Base-by-base conservation (phyloP, 2,797 vertebrate species). In the Phataginus tetradactyla region DNA sequence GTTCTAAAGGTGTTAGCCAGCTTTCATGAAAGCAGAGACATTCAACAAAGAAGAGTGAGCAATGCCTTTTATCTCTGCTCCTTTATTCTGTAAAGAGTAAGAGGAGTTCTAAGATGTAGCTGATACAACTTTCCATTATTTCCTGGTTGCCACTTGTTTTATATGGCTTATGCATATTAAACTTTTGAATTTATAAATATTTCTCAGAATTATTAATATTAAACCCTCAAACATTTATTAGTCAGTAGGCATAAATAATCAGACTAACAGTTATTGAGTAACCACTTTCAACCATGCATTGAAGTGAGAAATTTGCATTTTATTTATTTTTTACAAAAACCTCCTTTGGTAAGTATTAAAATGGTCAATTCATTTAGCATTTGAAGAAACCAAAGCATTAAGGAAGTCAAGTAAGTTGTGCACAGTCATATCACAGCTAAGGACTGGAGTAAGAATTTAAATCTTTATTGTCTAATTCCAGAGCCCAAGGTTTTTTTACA, bases 1-100 rank as follows among this genome's bases (percentile, higher is more conserved):
- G 94, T 92, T 91, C 97, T 96, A 89, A 96, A 95, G 91, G 95
- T 94, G n/a, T 68, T 95, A 87, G 18, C 57, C 45, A 94, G 59
- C 49, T 91, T 96, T 97, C 96, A 96, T 97, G 85, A 96, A 96
- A 97, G 64, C 78, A 94, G 32, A 80, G 80, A 64, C 4, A 5
- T 69, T 93, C 23, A n/a, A 68, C 45, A 12, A 51, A 45, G 51
- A 94, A 37, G 59, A 81, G 37, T 45, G 45, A 92, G 53, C 32
- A 39, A 63, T 57, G 49, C 8, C 57, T 74, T 96, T 86, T 10
- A 7, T 20, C 23, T 95, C 45, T 94, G 53, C 86, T 90, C 53
- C 59, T 97, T 96, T 86, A 51, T 45, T 51, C 69, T 94, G 23
- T 49, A 88, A 94, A 79, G 71, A 95, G 69, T 12, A 95, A 71